Evolutionary conservation across 1,140 invertebrate species (phyloP).

Genomic region (Drosophila miranda): DNA sequence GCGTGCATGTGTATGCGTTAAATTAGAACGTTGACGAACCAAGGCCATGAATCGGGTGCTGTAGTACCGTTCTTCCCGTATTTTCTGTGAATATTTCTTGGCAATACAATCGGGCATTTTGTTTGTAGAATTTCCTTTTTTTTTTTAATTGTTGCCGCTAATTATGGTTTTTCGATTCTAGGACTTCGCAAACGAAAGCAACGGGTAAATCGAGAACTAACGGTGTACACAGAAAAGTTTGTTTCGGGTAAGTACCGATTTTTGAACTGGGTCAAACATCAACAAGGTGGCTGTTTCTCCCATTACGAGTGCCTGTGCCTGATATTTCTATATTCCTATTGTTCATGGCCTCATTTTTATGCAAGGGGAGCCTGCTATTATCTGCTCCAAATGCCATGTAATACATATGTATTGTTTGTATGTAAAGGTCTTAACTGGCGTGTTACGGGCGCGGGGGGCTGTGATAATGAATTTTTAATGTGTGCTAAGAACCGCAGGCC

Average conservation of each 20-base stretch:
- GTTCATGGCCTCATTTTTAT: background rate
- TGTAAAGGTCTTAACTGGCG: background rate
- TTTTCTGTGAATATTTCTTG: conserved; percentile 2
- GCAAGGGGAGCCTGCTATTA: conserved; percentile 4
- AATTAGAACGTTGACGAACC: conserved; percentile 19
- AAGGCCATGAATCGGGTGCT: background rate
- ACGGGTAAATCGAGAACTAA: background rate
- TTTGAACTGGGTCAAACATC: conserved; percentile 24
- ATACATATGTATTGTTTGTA: too few species aligned
- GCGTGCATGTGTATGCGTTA: conserved; percentile 25
- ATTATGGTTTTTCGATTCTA: conserved; percentile 40
- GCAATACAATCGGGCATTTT: background rate
- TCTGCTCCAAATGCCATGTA: conserved; percentile 9
- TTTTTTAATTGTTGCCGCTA: conserved; percentile 3
- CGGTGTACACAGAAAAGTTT: conserved; percentile 9
- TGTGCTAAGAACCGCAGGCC: conserved; percentile 25
- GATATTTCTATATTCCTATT: conserved; percentile 6
- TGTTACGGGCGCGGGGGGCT: conserved; percentile 15
- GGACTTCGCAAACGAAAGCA: conserved; percentile 6
- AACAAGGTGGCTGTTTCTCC: too few species aligned
- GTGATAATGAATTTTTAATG: conserved; percentile 70
- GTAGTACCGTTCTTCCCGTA: conserved; percentile 5
- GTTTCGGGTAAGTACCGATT: conserved; percentile 26
- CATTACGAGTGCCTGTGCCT: background rate
- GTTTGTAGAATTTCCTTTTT: background rate